These are phyloP conservation scores for Pantelozetes paolii DNA, from an alignment of 2,888 invertebrate genomes.

Conservation along the genomic window DNA sequence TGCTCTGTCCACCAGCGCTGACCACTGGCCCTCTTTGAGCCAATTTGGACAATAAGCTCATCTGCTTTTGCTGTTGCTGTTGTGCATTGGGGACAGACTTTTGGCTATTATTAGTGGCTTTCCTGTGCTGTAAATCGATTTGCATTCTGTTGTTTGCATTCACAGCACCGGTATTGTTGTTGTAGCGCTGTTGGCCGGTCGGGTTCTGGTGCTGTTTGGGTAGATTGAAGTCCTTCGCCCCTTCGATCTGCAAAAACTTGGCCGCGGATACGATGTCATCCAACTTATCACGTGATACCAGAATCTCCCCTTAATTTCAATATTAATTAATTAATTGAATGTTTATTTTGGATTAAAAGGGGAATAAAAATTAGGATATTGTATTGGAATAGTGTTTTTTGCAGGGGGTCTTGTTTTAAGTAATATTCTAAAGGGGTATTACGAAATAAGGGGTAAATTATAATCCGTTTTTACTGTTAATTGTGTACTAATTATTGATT, in stretches of 20 bases:
- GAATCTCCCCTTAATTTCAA: constrained; percentile 35
- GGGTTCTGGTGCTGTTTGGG: neutral
- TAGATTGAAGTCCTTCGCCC: constrained; percentile 30
- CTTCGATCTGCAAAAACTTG: constrained; percentile 35
- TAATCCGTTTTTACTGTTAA: no score
- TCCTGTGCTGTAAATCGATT: constrained; percentile 11
- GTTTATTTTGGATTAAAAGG: no score
- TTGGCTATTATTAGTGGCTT: neutral
- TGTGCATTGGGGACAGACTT: neutral
- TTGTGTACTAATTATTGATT: no score
- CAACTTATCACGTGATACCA: constrained; percentile 32
- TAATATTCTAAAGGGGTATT: no score
- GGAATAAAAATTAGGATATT: no score
- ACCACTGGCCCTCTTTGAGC: neutral
- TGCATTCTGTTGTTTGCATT: constrained; percentile 8
- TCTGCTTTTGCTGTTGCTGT: neutral
- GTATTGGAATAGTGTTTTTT: no score
- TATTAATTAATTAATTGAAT: no score
- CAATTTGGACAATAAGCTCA: neutral
- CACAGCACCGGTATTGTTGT: neutral
- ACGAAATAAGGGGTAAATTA: no score
- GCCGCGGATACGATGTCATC: constrained; percentile 36
- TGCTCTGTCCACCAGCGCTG: neutral
- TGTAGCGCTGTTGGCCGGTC: no score
- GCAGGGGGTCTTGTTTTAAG: no score